Evolutionary conservation across 2,797 vertebrate genomes (phyloP).

Genomic region (Buphagus erythrorhynchus): DNA sequence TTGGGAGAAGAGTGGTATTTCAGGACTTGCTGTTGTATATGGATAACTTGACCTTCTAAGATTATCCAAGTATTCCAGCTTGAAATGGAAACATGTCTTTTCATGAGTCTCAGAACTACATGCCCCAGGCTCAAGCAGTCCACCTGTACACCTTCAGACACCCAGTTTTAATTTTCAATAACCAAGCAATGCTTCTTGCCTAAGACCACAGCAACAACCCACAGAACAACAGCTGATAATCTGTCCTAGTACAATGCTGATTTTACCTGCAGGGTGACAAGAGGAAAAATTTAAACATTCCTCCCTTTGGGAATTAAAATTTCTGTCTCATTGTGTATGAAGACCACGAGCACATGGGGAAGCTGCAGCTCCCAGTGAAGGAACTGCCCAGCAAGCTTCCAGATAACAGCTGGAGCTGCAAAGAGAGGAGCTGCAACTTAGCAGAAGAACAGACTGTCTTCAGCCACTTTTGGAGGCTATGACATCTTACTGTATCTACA

Average conservation of each 20-base stretch:
- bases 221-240: background rate
- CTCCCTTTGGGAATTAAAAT: background rate
- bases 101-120: background rate
- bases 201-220: background rate
- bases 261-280: background rate
- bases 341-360: background rate
- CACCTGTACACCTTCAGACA: background rate
- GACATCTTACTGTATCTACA: background rate
- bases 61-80: background rate
- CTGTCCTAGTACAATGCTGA: background rate
- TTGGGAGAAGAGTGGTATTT: background rate
- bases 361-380: background rate
- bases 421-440: background rate
- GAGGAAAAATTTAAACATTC: background rate
- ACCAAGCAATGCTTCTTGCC: background rate
- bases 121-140: background rate
- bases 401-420: background rate
- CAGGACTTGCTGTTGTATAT: accelerated
- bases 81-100: background rate
- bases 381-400: background rate
- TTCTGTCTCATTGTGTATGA: background rate
- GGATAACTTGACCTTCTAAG: background rate
- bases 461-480: background rate
- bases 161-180: background rate
- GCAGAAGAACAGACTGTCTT: background rate